phyloP scores from a whole-genome alignment of 2,797 vertebrate species.

The Lemur catta region DNA sequence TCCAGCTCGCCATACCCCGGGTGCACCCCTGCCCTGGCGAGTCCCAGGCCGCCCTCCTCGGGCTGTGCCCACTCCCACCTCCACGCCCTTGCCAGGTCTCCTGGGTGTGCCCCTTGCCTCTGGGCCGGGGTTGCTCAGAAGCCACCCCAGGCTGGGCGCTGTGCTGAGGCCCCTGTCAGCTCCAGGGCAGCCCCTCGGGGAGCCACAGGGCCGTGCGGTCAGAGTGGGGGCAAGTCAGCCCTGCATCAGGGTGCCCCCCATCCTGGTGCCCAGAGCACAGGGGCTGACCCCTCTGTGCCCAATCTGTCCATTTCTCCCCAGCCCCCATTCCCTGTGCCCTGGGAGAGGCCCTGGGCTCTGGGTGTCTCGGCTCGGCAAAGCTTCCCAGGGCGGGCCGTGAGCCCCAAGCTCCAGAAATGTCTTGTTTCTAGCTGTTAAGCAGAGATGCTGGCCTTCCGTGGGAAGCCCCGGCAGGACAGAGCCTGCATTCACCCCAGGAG shows the following conservation, averaged over 20 bases:
- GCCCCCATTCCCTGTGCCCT: background rate
- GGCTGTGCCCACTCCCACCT: background rate
- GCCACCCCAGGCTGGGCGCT: background rate
- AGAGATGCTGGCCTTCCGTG: background rate
- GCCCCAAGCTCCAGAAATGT: too few relatives aligned
- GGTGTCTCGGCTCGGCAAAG: background rate
- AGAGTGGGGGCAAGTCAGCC: background rate
- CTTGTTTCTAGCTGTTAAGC: background rate
- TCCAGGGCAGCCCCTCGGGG: background rate
- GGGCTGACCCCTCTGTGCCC: background rate
- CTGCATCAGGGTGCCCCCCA: background rate
- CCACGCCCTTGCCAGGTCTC: background rate
- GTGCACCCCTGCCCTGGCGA: background rate
- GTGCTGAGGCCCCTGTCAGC: background rate
- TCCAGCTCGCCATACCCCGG: background rate
- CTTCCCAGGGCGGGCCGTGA: background rate
- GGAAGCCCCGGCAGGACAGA: background rate
- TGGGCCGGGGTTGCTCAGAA: background rate
- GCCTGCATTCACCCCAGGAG: background rate
- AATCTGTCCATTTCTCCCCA: background rate
- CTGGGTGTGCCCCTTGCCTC: background rate
- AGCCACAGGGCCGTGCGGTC: background rate
- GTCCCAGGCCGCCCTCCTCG: accelerated
- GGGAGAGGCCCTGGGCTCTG: background rate
- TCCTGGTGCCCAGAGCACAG: too few relatives aligned